Conservation (phyloP, 2,797 vertebrate species). For the Remorina albescens region DNA sequence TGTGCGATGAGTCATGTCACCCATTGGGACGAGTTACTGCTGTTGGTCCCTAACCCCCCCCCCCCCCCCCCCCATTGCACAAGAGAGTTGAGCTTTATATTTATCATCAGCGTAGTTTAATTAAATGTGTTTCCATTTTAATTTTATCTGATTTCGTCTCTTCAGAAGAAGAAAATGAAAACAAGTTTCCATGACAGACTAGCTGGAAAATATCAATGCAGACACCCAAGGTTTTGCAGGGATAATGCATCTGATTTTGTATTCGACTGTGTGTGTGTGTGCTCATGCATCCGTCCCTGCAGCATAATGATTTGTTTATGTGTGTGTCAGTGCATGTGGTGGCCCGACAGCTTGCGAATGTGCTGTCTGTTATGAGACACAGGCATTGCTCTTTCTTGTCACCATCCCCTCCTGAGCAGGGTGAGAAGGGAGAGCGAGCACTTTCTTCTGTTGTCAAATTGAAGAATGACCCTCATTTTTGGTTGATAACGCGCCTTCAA, state of each 20-base stretch:
- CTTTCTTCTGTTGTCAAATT: conserved; percentile 68
- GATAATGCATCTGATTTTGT: conserved; percentile 30
- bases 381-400: conserved; percentile 58
- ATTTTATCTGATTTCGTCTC: conserved; percentile 50
- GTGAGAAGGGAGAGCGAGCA: conserved; percentile 29
- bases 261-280: conserved; percentile 29
- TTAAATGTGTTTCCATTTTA: conserved; percentile 58
- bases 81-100: conserved; percentile 28
- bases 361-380: conserved; percentile 51
- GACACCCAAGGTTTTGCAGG: conserved; percentile 40
- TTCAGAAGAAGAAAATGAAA: conserved; percentile 19
- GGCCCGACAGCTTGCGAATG: conserved; percentile 56
- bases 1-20: conserved; percentile 52
- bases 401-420: conserved; percentile 43
- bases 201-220: conserved; percentile 31
- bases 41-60: too few relatives aligned
- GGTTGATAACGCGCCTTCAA: conserved; percentile 55
- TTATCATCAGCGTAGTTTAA: conserved; percentile 43
- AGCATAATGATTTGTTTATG: conserved; percentile 57
- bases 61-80: neutral
- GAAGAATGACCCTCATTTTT: conserved; percentile 67
- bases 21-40: conserved; percentile 36
- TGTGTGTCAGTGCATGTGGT: conserved; percentile 24
- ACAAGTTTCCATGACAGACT: conserved; percentile 35
- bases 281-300: conserved; percentile 27